Conservation (phyloP, 2,888 invertebrate species). For the Antitype chi region DNA sequence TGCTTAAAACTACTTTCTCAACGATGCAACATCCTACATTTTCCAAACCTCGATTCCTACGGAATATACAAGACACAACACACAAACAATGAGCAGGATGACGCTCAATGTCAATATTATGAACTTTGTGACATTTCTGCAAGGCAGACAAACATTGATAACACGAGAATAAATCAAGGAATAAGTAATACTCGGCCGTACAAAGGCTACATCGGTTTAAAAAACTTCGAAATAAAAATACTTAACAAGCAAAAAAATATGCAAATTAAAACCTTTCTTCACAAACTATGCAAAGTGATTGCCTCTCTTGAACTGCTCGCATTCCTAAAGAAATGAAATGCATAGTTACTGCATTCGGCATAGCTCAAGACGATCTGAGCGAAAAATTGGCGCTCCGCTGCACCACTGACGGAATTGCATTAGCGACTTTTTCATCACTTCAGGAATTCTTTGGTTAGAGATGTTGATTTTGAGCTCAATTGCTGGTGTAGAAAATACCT, state of each 20-base stretch:
- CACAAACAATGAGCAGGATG: neutral
- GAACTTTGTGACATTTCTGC: slow-evolving; percentile 2
- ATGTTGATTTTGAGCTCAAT: slow-evolving; percentile 9
- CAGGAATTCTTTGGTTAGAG: slow-evolving; percentile 11
- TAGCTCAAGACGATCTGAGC: slow-evolving; percentile 57
- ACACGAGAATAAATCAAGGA: neutral
- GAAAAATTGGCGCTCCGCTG: slow-evolving; percentile 59
- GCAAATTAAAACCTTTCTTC: neutral
- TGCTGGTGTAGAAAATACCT: slow-evolving; percentile 26
- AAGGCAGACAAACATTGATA: neutral
- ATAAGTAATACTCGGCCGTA: neutral
- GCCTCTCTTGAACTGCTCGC: slow-evolving; percentile 29
- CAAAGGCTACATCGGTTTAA: neutral
- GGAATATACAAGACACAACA: slow-evolving; percentile 7
- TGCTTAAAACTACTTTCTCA: neutral
- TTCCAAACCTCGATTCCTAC: neutral
- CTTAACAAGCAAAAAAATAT: neutral
- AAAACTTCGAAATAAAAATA: neutral
- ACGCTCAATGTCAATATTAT: slow-evolving; percentile 20
- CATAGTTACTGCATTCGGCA: slow-evolving; percentile 23
- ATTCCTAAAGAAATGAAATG: slow-evolving; percentile 38
- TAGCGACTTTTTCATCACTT: slow-evolving; percentile 20
- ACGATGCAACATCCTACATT: neutral
- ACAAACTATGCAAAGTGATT: slow-evolving; percentile 24
- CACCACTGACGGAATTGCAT: slow-evolving; percentile 37